phyloP scores from a whole-genome alignment of 2,797 vertebrate genomes.

The Sebastes aleutianus region DNA sequence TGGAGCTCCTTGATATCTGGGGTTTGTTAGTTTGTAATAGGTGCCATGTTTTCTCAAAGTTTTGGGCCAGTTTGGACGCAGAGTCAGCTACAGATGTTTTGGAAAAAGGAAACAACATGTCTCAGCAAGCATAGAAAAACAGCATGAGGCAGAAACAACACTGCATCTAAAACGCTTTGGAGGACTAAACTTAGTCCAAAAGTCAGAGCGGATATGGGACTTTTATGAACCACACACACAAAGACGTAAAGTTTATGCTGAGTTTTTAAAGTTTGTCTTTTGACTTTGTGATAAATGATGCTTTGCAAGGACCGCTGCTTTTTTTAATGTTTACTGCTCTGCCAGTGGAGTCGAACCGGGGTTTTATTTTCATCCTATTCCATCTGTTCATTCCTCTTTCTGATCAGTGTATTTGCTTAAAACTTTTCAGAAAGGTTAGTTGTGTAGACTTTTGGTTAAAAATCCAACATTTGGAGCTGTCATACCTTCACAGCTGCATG shows the following conservation, averaged over 20 bases:
- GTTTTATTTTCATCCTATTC: background rate
- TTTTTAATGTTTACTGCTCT: constrained; percentile 2
- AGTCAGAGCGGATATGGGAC: background rate
- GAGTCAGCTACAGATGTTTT: constrained; percentile 10
- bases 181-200: background rate
- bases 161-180: background rate
- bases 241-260: background rate
- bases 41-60: background rate
- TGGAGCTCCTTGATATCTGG: background rate
- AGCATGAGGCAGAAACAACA: background rate
- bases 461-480: constrained; percentile 2
- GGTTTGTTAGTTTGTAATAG: background rate
- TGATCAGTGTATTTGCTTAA: background rate
- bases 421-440: constrained; percentile 9
- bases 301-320: background rate
- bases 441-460: background rate
- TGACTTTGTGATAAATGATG: background rate
- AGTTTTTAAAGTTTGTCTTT: background rate
- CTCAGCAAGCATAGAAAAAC: background rate
- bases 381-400: constrained; percentile 18
- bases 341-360: background rate
- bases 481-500: background rate
- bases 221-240: background rate
- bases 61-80: background rate
- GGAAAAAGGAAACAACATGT: background rate